phyloP scores from a whole-genome alignment of 2,888 invertebrate species.

The Rhyacophila evoluta region DNA sequence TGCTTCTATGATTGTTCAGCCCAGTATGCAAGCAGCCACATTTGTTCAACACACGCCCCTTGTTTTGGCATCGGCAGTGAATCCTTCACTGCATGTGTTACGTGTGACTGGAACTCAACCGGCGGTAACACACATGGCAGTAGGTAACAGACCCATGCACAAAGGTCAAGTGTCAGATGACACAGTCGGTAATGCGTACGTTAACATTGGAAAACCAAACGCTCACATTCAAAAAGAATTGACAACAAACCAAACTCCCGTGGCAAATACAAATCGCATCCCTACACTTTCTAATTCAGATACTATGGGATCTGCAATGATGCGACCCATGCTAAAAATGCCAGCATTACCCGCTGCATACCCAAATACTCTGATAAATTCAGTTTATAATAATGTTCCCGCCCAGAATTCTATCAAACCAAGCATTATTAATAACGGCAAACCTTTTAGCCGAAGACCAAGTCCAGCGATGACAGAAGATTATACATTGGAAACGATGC shows the following conservation, averaged over 20 bases:
- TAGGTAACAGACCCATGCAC: conserved; percentile 58
- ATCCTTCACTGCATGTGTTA: conserved; percentile 52
- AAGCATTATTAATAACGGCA: conserved; percentile 48
- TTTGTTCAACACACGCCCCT: conserved; percentile 34
- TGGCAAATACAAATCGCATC: not conserved
- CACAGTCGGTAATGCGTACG: conserved; percentile 61
- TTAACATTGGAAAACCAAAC: conserved; percentile 64
- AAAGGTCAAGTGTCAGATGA: conserved; percentile 63
- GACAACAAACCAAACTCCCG: conserved; percentile 36
- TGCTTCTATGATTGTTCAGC: conserved; percentile 1
- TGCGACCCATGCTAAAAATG: conserved; percentile 58
- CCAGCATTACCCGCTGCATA: conserved; percentile 50
- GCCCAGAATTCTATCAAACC: not conserved
- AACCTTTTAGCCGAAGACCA: conserved; percentile 53
- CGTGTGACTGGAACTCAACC: conserved; percentile 55
- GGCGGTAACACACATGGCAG: conserved; percentile 53
- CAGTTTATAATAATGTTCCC: conserved; percentile 45
- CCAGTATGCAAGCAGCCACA: not conserved
- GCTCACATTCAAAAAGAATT: conserved; percentile 60
- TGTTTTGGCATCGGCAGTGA: conserved; percentile 39
- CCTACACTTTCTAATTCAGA: conserved; percentile 57
- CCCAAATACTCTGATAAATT: conserved; percentile 50
- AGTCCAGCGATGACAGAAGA: conserved; percentile 57
- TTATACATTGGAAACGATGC: conserved; percentile 67
- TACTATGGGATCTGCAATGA: conserved; percentile 51